phyloP scores from a whole-genome alignment of 2,113 vertebrate genomes.

The Salvelinus namaycush region DNA sequence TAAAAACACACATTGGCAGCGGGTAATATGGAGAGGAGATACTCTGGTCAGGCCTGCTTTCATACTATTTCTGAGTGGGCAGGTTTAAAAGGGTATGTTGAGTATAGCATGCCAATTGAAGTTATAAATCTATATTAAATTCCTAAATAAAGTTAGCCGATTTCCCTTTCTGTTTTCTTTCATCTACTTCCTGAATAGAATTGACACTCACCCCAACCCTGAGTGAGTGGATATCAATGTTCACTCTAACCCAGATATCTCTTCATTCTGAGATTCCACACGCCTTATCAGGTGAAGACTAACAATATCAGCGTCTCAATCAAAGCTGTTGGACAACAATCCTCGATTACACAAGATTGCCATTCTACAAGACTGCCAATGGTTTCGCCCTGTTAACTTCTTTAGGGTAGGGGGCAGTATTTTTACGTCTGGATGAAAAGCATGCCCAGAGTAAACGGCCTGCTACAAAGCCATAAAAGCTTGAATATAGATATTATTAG shows the following conservation, averaged over 20 bases:
- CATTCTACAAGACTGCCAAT: background rate
- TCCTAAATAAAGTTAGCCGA: background rate
- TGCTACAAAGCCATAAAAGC: too few relatives aligned
- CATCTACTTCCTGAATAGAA: background rate
- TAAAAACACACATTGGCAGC: background rate
- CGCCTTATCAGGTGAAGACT: background rate
- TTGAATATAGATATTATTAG: too few relatives aligned
- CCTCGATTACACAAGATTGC: background rate
- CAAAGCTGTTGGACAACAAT: background rate
- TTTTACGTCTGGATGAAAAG: too few relatives aligned
- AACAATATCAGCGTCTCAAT: background rate
- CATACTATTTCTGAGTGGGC: background rate
- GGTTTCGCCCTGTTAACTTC: background rate
- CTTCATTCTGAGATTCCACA: constrained; percentile 1
- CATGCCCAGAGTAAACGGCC: too few relatives aligned
- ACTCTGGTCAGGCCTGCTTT: background rate
- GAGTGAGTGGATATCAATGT: background rate
- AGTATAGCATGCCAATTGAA: background rate
- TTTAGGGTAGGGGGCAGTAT: too few relatives aligned
- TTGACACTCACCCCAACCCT: background rate
- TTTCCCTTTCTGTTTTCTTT: background rate
- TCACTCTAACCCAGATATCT: background rate
- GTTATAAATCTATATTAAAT: background rate
- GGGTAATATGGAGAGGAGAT: background rate
- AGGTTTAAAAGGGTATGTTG: background rate